phyloP scores from a whole-genome alignment of 2,888 invertebrate species.

The Pterobdella sp. region DNA sequence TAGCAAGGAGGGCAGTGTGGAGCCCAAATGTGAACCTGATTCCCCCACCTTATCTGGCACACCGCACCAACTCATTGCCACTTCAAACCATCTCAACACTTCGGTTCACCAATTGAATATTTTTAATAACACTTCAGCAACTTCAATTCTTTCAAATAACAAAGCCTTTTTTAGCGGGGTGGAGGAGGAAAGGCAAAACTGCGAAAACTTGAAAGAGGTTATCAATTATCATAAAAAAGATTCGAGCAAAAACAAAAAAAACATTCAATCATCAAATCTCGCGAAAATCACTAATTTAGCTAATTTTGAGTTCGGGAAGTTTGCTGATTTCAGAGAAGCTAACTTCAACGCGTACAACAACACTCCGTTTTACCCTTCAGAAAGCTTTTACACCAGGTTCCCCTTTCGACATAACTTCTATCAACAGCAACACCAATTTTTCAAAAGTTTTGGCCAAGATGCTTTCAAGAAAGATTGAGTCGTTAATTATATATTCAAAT shows the following conservation, averaged over 20 bases:
- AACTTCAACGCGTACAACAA: not conserved
- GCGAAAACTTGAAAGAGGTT: too few species aligned
- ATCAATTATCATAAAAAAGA: not conserved
- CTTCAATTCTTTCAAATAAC: too few species aligned
- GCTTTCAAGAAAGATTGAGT: not conserved
- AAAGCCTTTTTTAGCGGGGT: too few species aligned
- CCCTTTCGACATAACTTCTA: slow-evolving; percentile 12
- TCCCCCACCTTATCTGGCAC: slow-evolving; percentile 22
- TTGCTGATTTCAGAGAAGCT: not conserved
- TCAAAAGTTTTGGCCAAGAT: slow-evolving; percentile 18
- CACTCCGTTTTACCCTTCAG: not conserved
- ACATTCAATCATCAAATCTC: not conserved
- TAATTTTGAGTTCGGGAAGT: not conserved
- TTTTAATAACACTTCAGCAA: too few species aligned
- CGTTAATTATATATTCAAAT: not conserved
- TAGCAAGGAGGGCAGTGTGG: slow-evolving; percentile 15
- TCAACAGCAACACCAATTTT: slow-evolving; percentile 15
- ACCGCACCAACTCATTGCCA: not conserved
- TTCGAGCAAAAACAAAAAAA: not conserved
- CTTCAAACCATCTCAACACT: not conserved
- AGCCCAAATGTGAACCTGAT: slow-evolving; percentile 24
- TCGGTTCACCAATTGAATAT: not conserved
- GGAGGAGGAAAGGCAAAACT: too few species aligned
- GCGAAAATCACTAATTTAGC: not conserved
- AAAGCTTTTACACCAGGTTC: slow-evolving; percentile 19